phyloP scores from a whole-genome alignment of 1,140 invertebrate genomes.

The Meloidogyne chitwoodi region DNA sequence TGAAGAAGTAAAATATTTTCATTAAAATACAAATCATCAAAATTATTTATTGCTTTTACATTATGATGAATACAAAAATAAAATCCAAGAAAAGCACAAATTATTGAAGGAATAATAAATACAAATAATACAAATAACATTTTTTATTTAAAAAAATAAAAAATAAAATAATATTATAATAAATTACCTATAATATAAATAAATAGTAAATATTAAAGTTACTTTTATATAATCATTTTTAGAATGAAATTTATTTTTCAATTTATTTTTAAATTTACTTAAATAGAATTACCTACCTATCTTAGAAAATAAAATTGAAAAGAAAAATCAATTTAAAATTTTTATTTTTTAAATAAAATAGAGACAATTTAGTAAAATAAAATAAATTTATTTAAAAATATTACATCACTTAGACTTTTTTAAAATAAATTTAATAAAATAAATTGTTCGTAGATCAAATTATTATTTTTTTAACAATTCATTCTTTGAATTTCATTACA shows the following conservation, averaged over 20 bases:
- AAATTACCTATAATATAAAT: too few relatives aligned
- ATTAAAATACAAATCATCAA: neutral
- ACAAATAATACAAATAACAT: slow-evolving; percentile 11
- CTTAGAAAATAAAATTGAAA: too few relatives aligned
- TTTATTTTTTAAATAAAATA: neutral
- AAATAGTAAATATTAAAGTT: too few relatives aligned
- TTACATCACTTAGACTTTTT: too few relatives aligned
- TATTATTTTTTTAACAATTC: slow-evolving; percentile 7
- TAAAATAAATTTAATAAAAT: too few relatives aligned
- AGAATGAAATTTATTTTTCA: too few relatives aligned
- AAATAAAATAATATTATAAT: neutral
- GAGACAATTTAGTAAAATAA: neutral
- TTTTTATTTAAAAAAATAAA: neutral
- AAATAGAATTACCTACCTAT: too few relatives aligned
- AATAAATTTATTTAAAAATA: too few relatives aligned
- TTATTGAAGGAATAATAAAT: slow-evolving; percentile 18
- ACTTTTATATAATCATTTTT: too few relatives aligned
- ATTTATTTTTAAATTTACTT: too few relatives aligned
- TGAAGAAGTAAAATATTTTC: neutral
- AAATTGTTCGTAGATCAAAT: too few relatives aligned
- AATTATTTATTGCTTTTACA: neutral
- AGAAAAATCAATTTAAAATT: neutral
- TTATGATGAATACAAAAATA: slow-evolving; percentile 12
- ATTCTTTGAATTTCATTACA: slow-evolving; percentile 12
- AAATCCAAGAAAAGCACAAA: slow-evolving; percentile 17